A percentile compares a stretch with the other conserved stretches of the same genome.
Conservation (phyloP, 2,113 vertebrate species). For the Calidris pugnax region DNA sequence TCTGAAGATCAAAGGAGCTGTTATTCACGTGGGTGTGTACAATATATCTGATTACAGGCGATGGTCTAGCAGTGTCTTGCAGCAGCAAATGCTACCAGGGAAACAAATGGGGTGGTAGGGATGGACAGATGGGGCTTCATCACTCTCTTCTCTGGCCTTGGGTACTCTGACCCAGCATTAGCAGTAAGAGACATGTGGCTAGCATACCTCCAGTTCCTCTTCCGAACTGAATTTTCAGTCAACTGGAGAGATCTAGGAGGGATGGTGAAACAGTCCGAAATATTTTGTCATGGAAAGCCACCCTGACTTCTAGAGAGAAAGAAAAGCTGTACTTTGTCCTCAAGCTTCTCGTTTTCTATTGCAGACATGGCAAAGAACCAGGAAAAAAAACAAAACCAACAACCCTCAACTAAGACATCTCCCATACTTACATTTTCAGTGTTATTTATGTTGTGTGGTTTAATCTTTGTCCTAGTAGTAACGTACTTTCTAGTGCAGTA, state of each 20-base stretch:
- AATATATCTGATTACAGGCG: not conserved
- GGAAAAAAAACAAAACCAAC: no score
- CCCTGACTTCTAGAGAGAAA: not conserved
- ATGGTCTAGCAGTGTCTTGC: not conserved
- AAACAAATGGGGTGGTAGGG: not conserved
- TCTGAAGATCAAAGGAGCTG: constrained; percentile 50
- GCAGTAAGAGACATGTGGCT: not conserved
- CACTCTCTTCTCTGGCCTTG: not conserved
- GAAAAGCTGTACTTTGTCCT: not conserved
- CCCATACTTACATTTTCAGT: not conserved
- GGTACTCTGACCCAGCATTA: not conserved
- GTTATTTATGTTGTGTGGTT: not conserved
- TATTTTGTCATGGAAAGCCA: not conserved
- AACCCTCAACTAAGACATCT: not conserved
- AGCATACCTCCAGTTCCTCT: not conserved
- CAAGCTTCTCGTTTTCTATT: not conserved
- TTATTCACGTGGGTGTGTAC: not conserved
- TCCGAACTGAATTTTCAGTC: not conserved
- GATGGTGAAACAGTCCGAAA: not conserved
- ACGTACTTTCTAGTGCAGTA: not conserved
- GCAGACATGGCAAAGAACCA: not conserved
- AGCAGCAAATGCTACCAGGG: not conserved
- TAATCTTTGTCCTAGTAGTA: not conserved
- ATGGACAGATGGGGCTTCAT: not conserved
- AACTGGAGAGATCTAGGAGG: not conserved